These are phyloP conservation scores for Hydriomena furcata DNA, from an alignment of 2,888 invertebrate species.

Conservation along the genomic window DNA sequence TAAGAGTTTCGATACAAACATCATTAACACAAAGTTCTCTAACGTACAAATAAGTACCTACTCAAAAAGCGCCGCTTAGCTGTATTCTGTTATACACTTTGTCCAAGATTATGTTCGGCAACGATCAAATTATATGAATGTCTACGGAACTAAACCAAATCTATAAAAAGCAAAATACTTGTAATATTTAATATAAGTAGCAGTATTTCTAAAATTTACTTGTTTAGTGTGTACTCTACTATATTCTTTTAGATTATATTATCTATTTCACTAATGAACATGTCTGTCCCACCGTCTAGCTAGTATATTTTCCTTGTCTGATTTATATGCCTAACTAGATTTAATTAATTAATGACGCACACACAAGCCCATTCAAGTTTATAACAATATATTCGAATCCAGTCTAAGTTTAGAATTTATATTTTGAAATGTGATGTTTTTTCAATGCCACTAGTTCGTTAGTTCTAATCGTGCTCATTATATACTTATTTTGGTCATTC, in stretches of 20 bases:
- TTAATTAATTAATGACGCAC: too few species aligned
- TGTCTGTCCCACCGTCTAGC: background rate
- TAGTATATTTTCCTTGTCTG: background rate
- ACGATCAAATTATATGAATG: background rate
- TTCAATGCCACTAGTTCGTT: too few species aligned
- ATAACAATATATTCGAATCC: too few species aligned
- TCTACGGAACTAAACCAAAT: background rate
- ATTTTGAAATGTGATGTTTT: too few species aligned
- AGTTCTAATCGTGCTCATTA: too few species aligned
- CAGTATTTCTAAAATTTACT: conserved; percentile 1
- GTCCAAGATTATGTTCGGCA: background rate
- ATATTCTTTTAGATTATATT: background rate
- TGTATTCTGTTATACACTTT: background rate
- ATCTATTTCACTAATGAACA: background rate
- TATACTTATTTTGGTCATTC: too few species aligned
- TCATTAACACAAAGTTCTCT: conserved; percentile 1
- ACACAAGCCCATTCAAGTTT: too few species aligned
- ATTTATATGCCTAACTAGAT: background rate
- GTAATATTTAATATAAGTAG: background rate
- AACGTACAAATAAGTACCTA: background rate
- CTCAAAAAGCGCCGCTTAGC: background rate
- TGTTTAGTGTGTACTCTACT: background rate
- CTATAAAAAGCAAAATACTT: background rate
- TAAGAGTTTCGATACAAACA: background rate
- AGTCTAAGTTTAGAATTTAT: too few species aligned